Conservation (phyloP, 2,113 vertebrate genomes). For the Mohoua ochrocephala region DNA sequence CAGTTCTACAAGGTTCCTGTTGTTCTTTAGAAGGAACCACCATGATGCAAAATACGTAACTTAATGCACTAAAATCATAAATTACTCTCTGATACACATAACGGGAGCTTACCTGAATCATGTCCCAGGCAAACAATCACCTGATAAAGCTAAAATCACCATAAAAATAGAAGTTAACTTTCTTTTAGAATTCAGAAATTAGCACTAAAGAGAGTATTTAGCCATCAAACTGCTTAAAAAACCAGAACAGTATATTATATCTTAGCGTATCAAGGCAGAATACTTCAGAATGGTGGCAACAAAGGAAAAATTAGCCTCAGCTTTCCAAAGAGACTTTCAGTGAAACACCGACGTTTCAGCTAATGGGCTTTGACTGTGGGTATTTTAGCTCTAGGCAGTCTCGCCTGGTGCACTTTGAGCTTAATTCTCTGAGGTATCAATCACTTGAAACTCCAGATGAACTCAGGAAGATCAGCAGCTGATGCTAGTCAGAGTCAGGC, state of each 20-base stretch:
- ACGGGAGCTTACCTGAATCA: background rate
- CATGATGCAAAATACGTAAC: background rate
- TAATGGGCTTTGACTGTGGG: background rate
- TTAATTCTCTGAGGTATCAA: constrained; percentile 2
- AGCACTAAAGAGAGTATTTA: background rate
- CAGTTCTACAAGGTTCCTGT: background rate
- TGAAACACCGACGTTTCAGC: background rate
- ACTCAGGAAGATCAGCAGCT: background rate
- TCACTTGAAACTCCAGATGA: background rate
- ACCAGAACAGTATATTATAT: background rate
- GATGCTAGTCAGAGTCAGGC: background rate
- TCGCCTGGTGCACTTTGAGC: background rate
- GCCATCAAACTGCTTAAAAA: background rate
- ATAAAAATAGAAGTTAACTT: background rate
- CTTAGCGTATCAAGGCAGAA: background rate
- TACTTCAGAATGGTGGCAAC: background rate
- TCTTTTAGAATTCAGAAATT: background rate
- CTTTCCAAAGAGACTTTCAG: background rate
- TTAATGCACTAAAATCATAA: background rate
- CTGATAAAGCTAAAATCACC: background rate
- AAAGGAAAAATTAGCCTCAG: background rate
- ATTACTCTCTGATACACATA: background rate
- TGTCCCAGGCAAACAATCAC: background rate
- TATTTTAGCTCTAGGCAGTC: background rate
- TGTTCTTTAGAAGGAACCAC: background rate